Evolutionary conservation across 1,140 invertebrate species (phyloP).

Genomic region (Drosophila orena): DNA sequence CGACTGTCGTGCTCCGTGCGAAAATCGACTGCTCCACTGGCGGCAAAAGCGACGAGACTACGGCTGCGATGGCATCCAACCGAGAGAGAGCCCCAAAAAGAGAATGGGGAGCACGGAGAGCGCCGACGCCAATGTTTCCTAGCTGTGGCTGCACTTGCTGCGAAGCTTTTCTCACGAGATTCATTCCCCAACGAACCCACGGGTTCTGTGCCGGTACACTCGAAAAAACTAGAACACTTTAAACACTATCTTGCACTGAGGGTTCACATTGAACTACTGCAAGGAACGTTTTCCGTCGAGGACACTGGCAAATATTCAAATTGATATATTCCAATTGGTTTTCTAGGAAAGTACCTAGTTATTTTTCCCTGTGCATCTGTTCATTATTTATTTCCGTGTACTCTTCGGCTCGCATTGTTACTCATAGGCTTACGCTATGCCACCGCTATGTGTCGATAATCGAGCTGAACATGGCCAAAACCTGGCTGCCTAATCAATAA

Average conservation of each 20-base stretch:
- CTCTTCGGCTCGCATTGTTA: constrained; percentile 45
- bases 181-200: constrained; percentile 8
- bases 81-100: constrained; percentile 25
- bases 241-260: background rate
- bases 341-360: too few species aligned
- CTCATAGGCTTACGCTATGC: constrained; percentile 62
- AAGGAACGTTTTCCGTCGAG: too few species aligned
- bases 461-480: constrained; percentile 45
- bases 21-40: constrained; percentile 72
- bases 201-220: constrained; percentile 14
- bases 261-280: too few species aligned
- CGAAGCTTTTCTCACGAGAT: constrained; percentile 66
- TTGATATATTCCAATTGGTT: background rate
- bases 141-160: constrained; percentile 57
- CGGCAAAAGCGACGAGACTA: constrained; percentile 44
- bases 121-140: constrained; percentile 62
- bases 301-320: too few species aligned
- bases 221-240: background rate
- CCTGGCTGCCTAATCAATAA: constrained; percentile 46
- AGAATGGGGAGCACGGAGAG: constrained; percentile 30
- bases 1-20: constrained; percentile 68
- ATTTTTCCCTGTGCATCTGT: background rate
- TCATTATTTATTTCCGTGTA: constrained; percentile 43
- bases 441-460: constrained; percentile 43
- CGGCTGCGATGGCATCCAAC: constrained; percentile 19